A percentile compares a stretch with the other conserved stretches of the same genome.
Evolutionary conservation across 2,113 vertebrate species (phyloP).

Genomic region (Tapirus terrestris): DNA sequence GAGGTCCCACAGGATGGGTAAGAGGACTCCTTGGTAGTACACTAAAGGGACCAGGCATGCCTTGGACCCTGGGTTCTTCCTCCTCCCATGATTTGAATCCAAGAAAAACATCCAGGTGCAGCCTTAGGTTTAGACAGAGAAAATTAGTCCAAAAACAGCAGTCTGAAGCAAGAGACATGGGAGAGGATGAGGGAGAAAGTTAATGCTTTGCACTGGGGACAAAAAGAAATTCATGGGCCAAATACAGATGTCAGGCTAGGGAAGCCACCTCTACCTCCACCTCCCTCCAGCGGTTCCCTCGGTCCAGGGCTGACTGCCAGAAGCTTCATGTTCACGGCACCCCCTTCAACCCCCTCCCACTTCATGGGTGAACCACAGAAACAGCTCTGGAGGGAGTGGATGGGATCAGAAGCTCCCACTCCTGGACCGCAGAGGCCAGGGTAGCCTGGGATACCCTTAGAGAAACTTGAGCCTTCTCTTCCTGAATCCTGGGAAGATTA

Average conservation of each 20-base stretch:
- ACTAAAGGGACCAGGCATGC: neutral
- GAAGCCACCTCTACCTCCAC: neutral
- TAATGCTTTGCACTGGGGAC: neutral
- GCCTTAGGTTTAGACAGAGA: neutral
- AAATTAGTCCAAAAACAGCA: neutral
- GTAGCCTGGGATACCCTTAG: neutral
- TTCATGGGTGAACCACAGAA: neutral
- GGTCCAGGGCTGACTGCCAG: neutral
- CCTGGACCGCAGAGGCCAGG: neutral
- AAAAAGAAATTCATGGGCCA: neutral
- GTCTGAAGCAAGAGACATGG: neutral
- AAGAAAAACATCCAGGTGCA: neutral
- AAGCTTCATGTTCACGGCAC: neutral
- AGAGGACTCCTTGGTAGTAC: neutral
- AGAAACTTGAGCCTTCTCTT: conserved; percentile 4
- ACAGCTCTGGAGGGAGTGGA: neutral
- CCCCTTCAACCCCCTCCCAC: neutral
- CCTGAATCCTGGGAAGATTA: neutral
- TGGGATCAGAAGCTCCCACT: neutral
- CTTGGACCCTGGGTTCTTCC: neutral
- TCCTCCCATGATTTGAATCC: neutral
- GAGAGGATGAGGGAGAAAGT: neutral
- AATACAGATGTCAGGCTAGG: neutral
- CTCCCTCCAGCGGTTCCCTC: neutral
- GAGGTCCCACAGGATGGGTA: neutral